Evolutionary conservation across 2,113 vertebrate genomes (phyloP).

Genomic region (Nycticorax nycticorax): DNA sequence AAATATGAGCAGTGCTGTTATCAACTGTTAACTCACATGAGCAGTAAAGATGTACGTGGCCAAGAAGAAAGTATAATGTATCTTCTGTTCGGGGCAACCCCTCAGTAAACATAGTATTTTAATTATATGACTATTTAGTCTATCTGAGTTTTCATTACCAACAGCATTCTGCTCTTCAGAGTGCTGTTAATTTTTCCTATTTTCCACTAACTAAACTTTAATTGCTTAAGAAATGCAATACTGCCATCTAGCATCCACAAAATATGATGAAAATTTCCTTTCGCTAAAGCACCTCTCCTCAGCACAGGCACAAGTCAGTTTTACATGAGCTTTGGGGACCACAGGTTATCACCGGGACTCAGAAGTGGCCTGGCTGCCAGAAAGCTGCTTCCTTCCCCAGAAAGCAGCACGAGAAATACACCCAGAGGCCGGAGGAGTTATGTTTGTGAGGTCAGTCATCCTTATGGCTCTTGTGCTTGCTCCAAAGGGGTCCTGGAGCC

Average conservation of each 20-base stretch:
- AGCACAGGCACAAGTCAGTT: neutral
- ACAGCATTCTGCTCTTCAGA: neutral
- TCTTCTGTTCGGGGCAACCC: neutral
- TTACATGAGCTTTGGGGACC: neutral
- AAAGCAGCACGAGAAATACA: neutral
- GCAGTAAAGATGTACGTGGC: neutral
- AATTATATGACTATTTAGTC: neutral
- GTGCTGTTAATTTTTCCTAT: neutral
- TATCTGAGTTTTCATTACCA: neutral
- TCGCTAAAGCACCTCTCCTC: neutral
- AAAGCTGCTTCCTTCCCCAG: neutral
- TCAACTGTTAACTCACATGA: neutral
- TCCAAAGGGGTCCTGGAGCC: neutral
- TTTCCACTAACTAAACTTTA: neutral
- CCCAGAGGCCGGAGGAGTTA: neutral
- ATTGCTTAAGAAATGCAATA: slow-evolving; percentile 23
- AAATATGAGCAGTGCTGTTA: neutral
- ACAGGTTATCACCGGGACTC: neutral
- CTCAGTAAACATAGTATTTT: slow-evolving; percentile 1
- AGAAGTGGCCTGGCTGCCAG: neutral
- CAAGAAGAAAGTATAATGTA: neutral
- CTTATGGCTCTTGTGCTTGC: neutral
- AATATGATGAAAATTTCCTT: neutral
- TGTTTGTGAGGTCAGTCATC: neutral
- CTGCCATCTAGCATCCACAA: slow-evolving; percentile 59